Evolutionary conservation across 2,113 vertebrate genomes (phyloP), one percentile per base, ranked within the genome.

Genomic region (Acanthochromis polyacanthus): DNA sequence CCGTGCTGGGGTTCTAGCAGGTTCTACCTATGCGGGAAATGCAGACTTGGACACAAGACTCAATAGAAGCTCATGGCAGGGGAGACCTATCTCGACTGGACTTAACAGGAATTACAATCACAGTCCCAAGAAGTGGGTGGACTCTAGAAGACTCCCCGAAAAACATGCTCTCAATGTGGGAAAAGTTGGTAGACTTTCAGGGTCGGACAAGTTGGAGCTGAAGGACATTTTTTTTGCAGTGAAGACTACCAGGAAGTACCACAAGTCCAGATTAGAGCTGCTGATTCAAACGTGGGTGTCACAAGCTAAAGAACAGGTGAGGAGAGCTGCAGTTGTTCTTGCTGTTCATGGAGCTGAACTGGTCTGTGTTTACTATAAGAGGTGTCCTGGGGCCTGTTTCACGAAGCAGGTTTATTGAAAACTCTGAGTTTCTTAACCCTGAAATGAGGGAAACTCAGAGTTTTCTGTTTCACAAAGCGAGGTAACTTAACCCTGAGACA

Each of bases 211-310:
- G 4, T 85, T 99, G 23, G 91, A 95, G 50, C 89, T 95, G 5
- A 94, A 95, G 55, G 98, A 99, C 88, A 90, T 99, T 91, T 99
- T 99, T 75, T 95, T 99, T 53, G 98, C 98, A 0, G 96, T 99
- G 57, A 99, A 98, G 91, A 99, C 98, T 10, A 99, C 98, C 23
- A 95, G 94, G 61, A 97, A 96, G 80, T 98, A 98, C 88, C 98
- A 99, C 88, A 93, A 67, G 75, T 95, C 95, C 46, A 95, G 98
- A 51, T 85, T 99, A 90, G 95, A 94, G 78, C 88, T 99, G 87
- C 95, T 99, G 4, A 93, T 97, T 22, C 95, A 96, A 68, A 99
- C 98, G 32, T 99, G 98, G 98, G 95, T 98, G 85, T 97, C 98
- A 15, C 91, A 80, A 75, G 96, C 97, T 2, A 94, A 93, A 46